Evolutionary conservation across 35 echinoderm and acorn worm genomes (phyloP).

Genomic region (Lytechinus pictus): DNA sequence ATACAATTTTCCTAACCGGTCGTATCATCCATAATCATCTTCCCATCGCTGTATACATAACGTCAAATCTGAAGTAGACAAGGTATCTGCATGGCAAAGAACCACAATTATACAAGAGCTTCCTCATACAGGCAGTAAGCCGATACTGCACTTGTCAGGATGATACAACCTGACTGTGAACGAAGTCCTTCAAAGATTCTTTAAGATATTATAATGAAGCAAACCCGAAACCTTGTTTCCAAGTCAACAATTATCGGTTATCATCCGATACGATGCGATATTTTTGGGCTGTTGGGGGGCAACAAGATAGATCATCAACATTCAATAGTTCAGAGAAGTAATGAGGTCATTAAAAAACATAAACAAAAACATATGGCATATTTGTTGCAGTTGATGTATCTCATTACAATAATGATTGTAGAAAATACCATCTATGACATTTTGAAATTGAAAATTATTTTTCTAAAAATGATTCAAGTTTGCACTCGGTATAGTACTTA

Average conservation of each 20-base stretch:
- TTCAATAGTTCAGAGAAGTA: neutral
- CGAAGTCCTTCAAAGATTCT: neutral
- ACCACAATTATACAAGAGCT: conserved; percentile 11
- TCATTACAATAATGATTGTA: too few relatives aligned
- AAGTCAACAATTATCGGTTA: neutral
- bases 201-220: neutral
- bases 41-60: neutral
- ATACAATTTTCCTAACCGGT: neutral
- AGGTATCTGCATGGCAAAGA: neutral
- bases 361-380: too few relatives aligned
- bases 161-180: conserved; percentile 1
- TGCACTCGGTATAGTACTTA: too few relatives aligned
- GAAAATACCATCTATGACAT: too few relatives aligned
- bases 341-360: neutral
- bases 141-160: neutral
- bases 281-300: neutral
- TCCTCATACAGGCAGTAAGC: neutral
- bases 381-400: too few relatives aligned
- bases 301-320: neutral
- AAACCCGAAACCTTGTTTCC: conserved; percentile 6
- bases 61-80: neutral
- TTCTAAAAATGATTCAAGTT: too few relatives aligned
- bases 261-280: neutral
- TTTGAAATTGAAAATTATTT: too few relatives aligned
- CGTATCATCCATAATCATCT: neutral